Evolutionary conservation across 2,888 invertebrate species (phyloP).

Genomic region (Tenthredo scrophulariae): DNA sequence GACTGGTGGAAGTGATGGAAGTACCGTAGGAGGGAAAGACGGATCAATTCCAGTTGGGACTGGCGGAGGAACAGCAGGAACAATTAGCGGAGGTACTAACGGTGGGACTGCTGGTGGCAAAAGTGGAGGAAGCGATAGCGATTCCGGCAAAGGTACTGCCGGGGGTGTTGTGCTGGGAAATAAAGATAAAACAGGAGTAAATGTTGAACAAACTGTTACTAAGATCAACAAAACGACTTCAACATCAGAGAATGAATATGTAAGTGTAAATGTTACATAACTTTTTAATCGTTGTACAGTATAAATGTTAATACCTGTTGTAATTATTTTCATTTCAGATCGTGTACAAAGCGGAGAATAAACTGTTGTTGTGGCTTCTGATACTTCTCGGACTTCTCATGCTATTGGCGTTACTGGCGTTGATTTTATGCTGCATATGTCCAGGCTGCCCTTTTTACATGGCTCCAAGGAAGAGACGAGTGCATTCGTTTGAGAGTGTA

Average conservation of each 20-base stretch:
- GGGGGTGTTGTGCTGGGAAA: background rate
- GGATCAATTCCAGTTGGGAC: background rate
- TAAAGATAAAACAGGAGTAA: background rate
- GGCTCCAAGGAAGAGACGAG: slow-evolving; percentile 81
- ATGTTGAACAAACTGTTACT: background rate
- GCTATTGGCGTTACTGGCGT: slow-evolving; percentile 84
- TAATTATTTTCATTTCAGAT: slow-evolving; percentile 80
- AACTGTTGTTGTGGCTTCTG: slow-evolving; percentile 87
- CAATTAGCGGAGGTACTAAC: background rate
- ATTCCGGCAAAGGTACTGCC: slow-evolving; percentile 5
- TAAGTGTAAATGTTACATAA: background rate
- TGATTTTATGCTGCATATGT: slow-evolving; percentile 91
- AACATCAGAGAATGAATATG: slow-evolving; percentile 22
- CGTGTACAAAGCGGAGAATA: slow-evolving; percentile 86
- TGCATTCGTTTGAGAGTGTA: slow-evolving; percentile 74
- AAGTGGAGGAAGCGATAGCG: background rate
- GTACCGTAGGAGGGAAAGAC: background rate
- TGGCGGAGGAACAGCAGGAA: slow-evolving; percentile 3
- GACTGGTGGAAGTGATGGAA: background rate
- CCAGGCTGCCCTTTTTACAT: slow-evolving; percentile 92
- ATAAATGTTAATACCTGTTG: background rate
- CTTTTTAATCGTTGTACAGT: background rate
- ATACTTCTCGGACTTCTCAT: slow-evolving; percentile 88
- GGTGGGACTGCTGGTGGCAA: slow-evolving; percentile 33
- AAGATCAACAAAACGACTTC: slow-evolving; percentile 28